Conservation (phyloP, 2,797 vertebrate species). For the Lutjanus campechanus region DNA sequence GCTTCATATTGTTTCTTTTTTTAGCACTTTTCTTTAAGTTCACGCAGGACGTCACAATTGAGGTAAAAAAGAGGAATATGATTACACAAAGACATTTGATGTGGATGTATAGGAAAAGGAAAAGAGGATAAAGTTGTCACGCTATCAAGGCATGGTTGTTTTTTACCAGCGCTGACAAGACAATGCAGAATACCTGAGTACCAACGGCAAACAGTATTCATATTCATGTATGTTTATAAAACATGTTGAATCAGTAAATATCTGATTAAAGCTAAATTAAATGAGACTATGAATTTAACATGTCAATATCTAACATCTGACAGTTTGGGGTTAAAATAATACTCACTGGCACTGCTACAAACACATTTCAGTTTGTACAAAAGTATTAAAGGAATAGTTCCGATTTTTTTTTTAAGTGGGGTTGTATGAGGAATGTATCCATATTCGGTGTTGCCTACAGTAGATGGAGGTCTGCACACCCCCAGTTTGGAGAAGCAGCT, state of each 20-base stretch:
- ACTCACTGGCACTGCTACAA: background rate
- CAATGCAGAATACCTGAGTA: too few species aligned
- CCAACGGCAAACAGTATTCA: background rate
- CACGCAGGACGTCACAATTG: background rate
- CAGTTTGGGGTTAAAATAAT: background rate
- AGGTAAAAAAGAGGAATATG: background rate
- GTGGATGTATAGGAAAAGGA: background rate
- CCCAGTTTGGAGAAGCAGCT: too few species aligned
- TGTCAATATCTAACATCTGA: background rate
- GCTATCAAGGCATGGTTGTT: background rate
- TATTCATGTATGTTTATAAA: background rate
- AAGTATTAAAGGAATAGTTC: background rate
- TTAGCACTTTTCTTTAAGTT: constrained; percentile 31
- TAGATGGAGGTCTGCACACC: too few species aligned
- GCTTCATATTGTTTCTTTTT: constrained; percentile 53
- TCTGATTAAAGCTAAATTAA: background rate
- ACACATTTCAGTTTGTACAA: background rate
- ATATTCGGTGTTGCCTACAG: too few species aligned
- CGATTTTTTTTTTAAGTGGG: too few species aligned
- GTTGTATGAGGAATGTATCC: too few species aligned
- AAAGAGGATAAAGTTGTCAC: background rate
- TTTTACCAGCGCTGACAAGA: background rate
- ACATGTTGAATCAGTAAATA: background rate
- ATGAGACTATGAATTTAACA: background rate
- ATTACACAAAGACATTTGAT: background rate